Base-by-base conservation (phyloP, 2,113 vertebrate species). In the Mystacornis crossleyi region DNA sequence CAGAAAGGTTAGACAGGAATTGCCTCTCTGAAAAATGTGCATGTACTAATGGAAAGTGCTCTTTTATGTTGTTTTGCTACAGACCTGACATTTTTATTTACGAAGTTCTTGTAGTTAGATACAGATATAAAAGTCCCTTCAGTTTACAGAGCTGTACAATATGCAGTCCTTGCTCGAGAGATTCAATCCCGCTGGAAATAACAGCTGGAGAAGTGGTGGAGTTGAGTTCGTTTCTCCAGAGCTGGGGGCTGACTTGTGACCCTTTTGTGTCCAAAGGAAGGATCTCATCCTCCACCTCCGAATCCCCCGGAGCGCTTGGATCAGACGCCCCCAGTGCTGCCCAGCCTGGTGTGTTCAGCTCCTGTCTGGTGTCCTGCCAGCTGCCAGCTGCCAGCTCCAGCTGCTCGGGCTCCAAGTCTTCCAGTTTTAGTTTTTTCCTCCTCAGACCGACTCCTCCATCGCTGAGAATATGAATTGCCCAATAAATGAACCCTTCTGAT, bases 231-330 rank as follows among this genome's bases (percentile, higher is more conserved):
- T 43, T 65, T 19, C 55, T 61, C 55, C 50, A 51, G 74, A n/a
- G 7, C 24, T 33, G 28, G 1, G 31, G 23, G 33, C 8, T 16
- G n/a, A 21, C 2, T 6, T 1, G 3, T 3, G 28, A 24, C 33
- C 25, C 28, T 48, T 38, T 17, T 18, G 19, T 71, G 66, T 12
- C 42, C 64, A 38, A 48, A 57, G n/a, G 26, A 26, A 23, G 29
- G 50, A 11, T 43, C 66, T 69, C n/a, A 28, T 10, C 42, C 25
- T 29, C 24, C 57, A 10, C 10, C 38, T 23, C 33, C 10, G 42
- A 8, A 45, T 21, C 19, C 14, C 40, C 33, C 8, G 2, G 14
- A 14, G 50, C 48, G 36, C 21, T 34, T 6, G 24, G 28, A 26
- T 24, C 45, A 60, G 72, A 17, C 75, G 3, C 54, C 54, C 7